Evolutionary conservation across 2,888 invertebrate species (phyloP), one percentile per base, ranked within the genome.

Genomic region (Achlya flavicornis): DNA sequence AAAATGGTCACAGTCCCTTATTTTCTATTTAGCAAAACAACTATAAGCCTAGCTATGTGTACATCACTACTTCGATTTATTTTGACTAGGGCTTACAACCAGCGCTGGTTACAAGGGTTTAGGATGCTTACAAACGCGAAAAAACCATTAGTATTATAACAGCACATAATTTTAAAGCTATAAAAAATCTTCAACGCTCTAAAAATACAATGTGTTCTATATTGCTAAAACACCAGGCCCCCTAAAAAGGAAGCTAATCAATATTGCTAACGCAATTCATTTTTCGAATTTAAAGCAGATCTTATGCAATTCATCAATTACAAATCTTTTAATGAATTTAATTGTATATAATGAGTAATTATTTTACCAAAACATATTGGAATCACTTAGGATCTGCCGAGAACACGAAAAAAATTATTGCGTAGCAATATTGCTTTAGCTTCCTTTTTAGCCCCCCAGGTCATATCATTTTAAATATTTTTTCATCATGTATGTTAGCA

Each of bases 1-100:
- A 60, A 61, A 62, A 60, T 26, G 26, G 67, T 62, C 43, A 66
- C 35, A 64, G 60, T 66, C 61, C 63, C 63, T 67, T 75, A 73
- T 68, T 79, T 76, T 76, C 71, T 71, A 71, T 72, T 75, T 71
- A 81, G 85, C 81, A 84, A 84, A 84, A 84, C 81, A 83, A 83
- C 41, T 74, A 74, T 80, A 83, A 81, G 80, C 81, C 84, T 88
- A 88, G 78, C 78, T 88, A 84, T 81, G 73, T 77, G 81, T 85
- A 87, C 76, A 80, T 78, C 70, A 79, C 85, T 89, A 87, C 77
- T 77, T 87, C 83, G 85, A 84, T 86, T 78, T 79, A 82, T 82
- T 86, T 83, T 90, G 90, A 90, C 90, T 90, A 90, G 90, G 80
- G 84, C 77, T 81, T 79, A 81, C 85, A 87, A 76, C 67, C 73